Evolutionary conservation across 2,797 vertebrate genomes (phyloP).

Genomic region (Gouania willdenowi): DNA sequence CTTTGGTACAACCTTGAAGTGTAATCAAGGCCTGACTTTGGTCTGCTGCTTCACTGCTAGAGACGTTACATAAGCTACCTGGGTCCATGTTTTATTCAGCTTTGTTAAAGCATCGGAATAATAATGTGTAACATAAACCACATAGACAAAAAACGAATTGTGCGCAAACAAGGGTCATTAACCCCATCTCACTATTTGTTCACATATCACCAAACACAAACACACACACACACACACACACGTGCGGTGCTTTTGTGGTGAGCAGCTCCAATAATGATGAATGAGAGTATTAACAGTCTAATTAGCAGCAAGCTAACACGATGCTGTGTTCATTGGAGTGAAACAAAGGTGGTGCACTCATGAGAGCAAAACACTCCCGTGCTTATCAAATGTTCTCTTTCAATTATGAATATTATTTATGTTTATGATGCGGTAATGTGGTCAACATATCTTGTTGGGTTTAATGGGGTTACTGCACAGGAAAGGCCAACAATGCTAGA

Average conservation of each 20-base stretch:
- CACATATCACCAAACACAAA: conserved; percentile 7
- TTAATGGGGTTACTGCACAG: conserved; percentile 18
- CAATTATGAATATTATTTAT: conserved; percentile 38
- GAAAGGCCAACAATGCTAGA: too few species aligned
- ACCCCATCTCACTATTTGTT: conserved; percentile 24
- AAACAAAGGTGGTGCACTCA: conserved; percentile 28
- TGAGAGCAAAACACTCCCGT: conserved; percentile 2
- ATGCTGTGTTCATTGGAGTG: conserved; percentile 38
- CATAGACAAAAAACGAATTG: conserved; percentile 34
- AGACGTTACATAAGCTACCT: conserved; percentile 24
- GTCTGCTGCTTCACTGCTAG: conserved; percentile 20
- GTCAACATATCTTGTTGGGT: conserved; percentile 23
- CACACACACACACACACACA: not conserved
- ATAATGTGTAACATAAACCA: conserved; percentile 8
- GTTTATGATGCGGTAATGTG: conserved; percentile 34
- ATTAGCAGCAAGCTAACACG: conserved; percentile 55
- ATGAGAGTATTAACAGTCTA: conserved; percentile 57
- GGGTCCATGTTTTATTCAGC: conserved; percentile 26
- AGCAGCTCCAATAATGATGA: conserved; percentile 50
- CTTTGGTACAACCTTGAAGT: conserved; percentile 38
- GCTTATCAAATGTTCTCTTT: conserved; percentile 26
- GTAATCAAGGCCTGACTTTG: conserved; percentile 34
- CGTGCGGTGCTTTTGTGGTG: conserved; percentile 7
- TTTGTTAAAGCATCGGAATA: conserved; percentile 1
- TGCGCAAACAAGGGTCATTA: conserved; percentile 42